phyloP scores from a whole-genome alignment of 2,888 invertebrate genomes.

The Luperina nickerlii region DNA sequence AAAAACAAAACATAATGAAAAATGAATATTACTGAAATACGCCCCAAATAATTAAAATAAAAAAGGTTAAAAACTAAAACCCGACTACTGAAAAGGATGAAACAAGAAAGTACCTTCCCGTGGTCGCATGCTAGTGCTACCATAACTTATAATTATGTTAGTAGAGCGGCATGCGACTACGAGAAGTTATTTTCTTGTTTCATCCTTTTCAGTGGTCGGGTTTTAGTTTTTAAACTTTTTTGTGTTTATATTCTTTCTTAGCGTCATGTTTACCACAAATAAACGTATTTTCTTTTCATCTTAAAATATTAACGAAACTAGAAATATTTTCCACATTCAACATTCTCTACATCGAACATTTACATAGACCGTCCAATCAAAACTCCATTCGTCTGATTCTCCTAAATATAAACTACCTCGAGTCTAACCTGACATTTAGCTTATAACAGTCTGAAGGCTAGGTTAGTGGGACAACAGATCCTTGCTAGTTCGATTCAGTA shows the following conservation, averaged over 20 bases:
- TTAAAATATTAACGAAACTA: not conserved
- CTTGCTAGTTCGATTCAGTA: constrained; percentile 2
- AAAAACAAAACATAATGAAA: no score
- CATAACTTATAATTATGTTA: no score
- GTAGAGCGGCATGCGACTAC: no score
- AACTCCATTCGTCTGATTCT: constrained; percentile 9
- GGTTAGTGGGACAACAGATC: constrained; percentile 50
- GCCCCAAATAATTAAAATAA: no score
- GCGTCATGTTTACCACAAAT: not conserved
- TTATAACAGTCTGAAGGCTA: constrained; percentile 49
- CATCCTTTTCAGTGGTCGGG: no score
- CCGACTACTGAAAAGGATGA: no score
- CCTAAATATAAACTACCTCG: constrained; percentile 28
- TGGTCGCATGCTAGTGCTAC: no score
- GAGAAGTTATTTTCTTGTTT: no score
- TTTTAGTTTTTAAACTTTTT: not conserved
- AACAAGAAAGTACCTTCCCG: no score
- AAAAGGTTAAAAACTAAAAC: no score
- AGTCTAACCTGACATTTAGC: constrained; percentile 53
- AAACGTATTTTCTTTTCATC: not conserved
- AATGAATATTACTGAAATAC: no score
- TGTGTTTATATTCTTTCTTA: not conserved
- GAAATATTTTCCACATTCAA: not conserved
- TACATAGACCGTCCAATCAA: not conserved
- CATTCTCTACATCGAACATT: constrained; percentile 7